Percentiles rank a stretch among this genome's conserved stretches.
Evolutionary conservation across 2,113 vertebrate species (phyloP).

Genomic region (Abramis brama): DNA sequence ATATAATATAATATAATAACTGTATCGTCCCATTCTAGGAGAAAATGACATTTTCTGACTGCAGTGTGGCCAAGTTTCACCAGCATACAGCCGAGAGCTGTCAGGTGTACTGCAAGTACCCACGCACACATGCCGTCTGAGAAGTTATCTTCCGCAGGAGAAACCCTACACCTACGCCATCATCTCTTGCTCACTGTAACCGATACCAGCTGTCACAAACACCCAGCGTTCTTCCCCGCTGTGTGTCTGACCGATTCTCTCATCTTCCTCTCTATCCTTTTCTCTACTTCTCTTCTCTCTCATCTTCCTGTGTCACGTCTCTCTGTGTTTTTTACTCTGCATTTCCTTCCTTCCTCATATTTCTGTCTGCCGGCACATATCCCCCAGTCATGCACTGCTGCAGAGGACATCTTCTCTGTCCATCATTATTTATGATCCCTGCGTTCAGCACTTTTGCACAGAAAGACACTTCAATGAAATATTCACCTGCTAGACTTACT

Average conservation of each 20-base stretch:
- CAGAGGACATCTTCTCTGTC: constrained; percentile 35
- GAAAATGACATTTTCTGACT: neutral
- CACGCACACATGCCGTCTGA: neutral
- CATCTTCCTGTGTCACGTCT: neutral
- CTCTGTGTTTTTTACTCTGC: neutral
- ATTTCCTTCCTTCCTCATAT: constrained; percentile 19
- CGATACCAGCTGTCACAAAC: constrained; percentile 18
- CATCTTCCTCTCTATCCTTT: neutral
- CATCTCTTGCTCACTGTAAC: constrained; percentile 32
- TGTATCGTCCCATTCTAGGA: too few relatives aligned
- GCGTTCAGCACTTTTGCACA: constrained; percentile 21
- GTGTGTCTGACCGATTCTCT: constrained; percentile 25
- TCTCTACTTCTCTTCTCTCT: constrained; percentile 7
- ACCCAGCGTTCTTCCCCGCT: constrained; percentile 16
- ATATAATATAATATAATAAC: too few relatives aligned
- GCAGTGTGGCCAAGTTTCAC: neutral
- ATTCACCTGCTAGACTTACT: constrained; percentile 3
- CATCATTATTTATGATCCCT: constrained; percentile 32
- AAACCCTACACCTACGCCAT: constrained; percentile 20
- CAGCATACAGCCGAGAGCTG: neutral
- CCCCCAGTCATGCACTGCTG: neutral
- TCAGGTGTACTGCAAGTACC: constrained; percentile 18
- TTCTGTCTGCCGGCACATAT: constrained; percentile 18
- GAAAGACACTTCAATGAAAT: constrained; percentile 23
- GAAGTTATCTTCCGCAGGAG: constrained; percentile 23